Base-by-base conservation (phyloP, 1,140 invertebrate genomes). In the Anthonomus grandis region DNA sequence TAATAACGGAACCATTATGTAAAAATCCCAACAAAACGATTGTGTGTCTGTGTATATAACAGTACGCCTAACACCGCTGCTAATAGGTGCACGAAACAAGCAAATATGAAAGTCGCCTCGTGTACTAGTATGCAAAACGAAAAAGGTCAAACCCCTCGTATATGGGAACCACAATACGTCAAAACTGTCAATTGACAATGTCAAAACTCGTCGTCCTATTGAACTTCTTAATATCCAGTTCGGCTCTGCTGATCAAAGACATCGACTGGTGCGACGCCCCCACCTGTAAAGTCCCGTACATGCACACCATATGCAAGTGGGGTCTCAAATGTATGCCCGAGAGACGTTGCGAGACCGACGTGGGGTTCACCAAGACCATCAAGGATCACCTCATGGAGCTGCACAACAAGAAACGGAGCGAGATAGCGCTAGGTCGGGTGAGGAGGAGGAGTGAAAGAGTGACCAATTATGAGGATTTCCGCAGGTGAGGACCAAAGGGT, bases 361-460 rank as follows among this genome's bases (percentile, higher is more conserved):
- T 25, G n/a, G 12, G 36, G 0, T 53, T 44, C 23, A 45, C 42
- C 23, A 53, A 53, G 13, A 17, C 24, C 4, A 53, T 53, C 38
- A 53, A 45, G 27, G 50, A 53, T 42, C 44, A 44, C 17, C 6
- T 53, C 1, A 37, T 54, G 25, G 52, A 54, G 23, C 36, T 54
- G 31, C 52, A 54, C 24, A 54, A 54, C 13, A 23, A 45, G 21
- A 45, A 36, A 23, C 15, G 52, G n/a, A 54, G 36, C 22, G 17
- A 2, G 12, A 46, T 54, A 8, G 52, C 52, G 8, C 18, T 54
- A 45, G 52, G 52, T 48, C 4, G 18, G 12, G 19, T 39, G 23
- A 36, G 10, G 1, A 1, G 17, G 6, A 22, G 15, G 2, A 8
- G 9, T 19, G 1, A 1, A 1, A 23, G 15, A 12, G 10, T 5